These are phyloP conservation scores for Melanophora roralis DNA, from an alignment of 2,888 invertebrate species.

Conservation along the genomic window DNA sequence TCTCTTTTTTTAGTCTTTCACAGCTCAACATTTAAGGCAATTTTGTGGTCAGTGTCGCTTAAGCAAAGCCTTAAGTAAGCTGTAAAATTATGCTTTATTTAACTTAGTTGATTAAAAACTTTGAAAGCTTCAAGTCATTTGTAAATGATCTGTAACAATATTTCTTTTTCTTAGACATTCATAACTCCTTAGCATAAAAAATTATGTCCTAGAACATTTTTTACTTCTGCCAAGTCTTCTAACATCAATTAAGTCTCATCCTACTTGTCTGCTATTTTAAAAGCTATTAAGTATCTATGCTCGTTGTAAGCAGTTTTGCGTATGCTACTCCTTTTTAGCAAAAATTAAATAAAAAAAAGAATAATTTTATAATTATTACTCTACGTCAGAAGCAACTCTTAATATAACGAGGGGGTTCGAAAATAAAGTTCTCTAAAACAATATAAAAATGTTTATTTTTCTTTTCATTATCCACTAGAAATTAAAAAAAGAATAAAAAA, in stretches of 20 bases:
- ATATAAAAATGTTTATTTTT: conserved; percentile 43
- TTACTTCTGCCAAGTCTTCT: neutral
- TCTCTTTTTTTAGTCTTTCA: too few relatives aligned
- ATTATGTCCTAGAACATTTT: neutral
- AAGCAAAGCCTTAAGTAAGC: too few relatives aligned
- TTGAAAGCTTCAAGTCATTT: too few relatives aligned
- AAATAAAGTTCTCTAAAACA: neutral
- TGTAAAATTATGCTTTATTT: too few relatives aligned
- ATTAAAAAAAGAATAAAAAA: conserved; percentile 1
- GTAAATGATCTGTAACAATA: neutral
- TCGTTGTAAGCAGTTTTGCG: conserved; percentile 19
- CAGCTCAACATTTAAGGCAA: too few relatives aligned
- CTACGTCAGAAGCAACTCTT: neutral
- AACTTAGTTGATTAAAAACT: too few relatives aligned
- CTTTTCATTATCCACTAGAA: conserved; percentile 54
- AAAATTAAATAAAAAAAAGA: conserved; percentile 46
- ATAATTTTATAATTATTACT: conserved; percentile 67
- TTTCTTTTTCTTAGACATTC: neutral
- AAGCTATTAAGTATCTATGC: conserved; percentile 18
- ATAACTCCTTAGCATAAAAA: neutral
- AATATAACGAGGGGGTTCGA: neutral
- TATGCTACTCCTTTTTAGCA: neutral
- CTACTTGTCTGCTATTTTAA: neutral
- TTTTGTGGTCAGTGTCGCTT: too few relatives aligned
- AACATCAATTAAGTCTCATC: conserved; percentile 18